These are phyloP conservation scores for Dinomys branickii DNA, from an alignment of 2,113 vertebrate genomes.

Conservation along the genomic window DNA sequence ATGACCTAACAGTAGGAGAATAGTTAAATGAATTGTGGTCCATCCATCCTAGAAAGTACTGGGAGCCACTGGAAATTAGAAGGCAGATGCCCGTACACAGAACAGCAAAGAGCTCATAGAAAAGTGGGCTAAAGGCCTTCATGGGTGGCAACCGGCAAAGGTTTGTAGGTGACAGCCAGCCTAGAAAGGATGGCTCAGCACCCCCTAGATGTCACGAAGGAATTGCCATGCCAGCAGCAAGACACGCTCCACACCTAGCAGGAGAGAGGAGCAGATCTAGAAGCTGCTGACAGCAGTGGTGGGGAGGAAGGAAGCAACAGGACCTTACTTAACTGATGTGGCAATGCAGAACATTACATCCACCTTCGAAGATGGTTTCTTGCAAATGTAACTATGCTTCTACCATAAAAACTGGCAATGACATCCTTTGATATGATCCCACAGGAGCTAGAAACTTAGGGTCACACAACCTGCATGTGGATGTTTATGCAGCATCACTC, in stretches of 20 bases:
- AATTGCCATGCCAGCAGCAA: neutral
- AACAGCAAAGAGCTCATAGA: neutral
- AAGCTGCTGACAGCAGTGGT: neutral
- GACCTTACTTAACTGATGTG: neutral
- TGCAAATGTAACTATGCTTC: neutral
- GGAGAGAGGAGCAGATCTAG: neutral
- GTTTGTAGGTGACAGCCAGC: neutral
- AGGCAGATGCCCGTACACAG: neutral
- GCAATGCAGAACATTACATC: neutral
- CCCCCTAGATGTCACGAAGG: neutral
- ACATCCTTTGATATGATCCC: no score
- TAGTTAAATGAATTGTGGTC: neutral
- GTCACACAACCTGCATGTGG: neutral
- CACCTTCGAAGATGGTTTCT: neutral
- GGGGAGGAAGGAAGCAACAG: neutral
- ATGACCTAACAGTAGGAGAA: neutral
- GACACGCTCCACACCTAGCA: no score
- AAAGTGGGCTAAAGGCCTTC: neutral
- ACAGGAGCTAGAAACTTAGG: neutral
- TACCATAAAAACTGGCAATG: neutral
- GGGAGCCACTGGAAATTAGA: neutral
- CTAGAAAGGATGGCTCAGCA: neutral
- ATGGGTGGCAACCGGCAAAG: neutral
- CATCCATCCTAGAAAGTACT: neutral
- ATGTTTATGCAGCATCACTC: neutral